Evolutionary conservation across 2,888 invertebrate species (phyloP), one percentile per base, ranked within the genome.

Genomic region (Plagiodera versicolora): DNA sequence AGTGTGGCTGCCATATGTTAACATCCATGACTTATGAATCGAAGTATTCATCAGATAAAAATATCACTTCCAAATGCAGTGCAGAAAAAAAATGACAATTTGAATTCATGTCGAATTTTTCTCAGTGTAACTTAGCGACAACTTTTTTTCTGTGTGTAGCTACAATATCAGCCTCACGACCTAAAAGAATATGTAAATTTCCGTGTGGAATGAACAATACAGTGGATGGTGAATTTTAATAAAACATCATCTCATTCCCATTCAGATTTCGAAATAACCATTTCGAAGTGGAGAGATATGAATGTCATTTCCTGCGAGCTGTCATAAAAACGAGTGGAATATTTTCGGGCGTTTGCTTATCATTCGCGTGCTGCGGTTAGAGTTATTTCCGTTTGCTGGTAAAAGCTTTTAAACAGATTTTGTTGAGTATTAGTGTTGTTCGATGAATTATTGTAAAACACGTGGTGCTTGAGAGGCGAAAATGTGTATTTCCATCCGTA

Each of bases 1-100:
- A 70, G 71, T 71, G 65, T 73, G 75, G 71, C 63, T 55, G 66
- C 75, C 75, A 75, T 69, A 72, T 75, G 75, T 72, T 10, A 49
- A 11, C 17, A 49, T 49, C 20, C 39, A n/a, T 39, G n/a, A 39
- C 4, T 11, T 39, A 14, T 11, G 11, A 39, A 39, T 39, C 39
- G 11, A 39, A 39, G 10, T 32, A 32, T 11, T 9, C 32, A 24
- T 5, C 3, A 24, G 24, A 24, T 24, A 6, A 24, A 24, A 24
- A 24, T 24, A 24, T 24, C 4, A 24, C 24, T 6, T 5, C 6
- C 24, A 24, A 24, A n/a, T n/a, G n/a, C n/a, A n/a, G n/a, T n/a
- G n/a, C n/a, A n/a, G n/a, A n/a, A n/a, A n/a, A n/a, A n/a, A n/a
- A n/a, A n/a, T n/a, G n/a, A n/a, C 24, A 24, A 24, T 24, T 24